phyloP scores from a whole-genome alignment of 2,888 invertebrate species.

The Altica lythri region DNA sequence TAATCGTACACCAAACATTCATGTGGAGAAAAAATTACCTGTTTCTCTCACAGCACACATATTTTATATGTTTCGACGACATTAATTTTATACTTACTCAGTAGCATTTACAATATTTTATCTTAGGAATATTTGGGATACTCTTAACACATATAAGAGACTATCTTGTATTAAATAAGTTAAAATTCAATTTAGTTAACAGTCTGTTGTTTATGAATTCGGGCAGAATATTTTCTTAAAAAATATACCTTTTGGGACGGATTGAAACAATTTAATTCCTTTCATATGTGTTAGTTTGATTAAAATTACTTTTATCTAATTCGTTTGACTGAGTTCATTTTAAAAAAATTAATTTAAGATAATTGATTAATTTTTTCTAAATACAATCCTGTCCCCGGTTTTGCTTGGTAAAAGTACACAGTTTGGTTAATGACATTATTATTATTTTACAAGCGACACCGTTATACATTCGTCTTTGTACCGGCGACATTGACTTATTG shows the following conservation, averaged over 20 bases:
- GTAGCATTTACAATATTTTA: slow-evolving; percentile 29
- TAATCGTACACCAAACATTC: no score
- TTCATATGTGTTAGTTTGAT: no score
- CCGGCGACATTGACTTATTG: slow-evolving; percentile 24
- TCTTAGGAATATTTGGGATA: slow-evolving; percentile 5
- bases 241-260: no score
- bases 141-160: slow-evolving; percentile 25
- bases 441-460: slow-evolving; percentile 23
- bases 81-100: slow-evolving; percentile 19
- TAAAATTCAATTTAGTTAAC: slow-evolving; percentile 38
- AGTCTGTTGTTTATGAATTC: slow-evolving; percentile 40
- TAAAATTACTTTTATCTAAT: slow-evolving; percentile 33
- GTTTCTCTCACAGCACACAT: slow-evolving; percentile 23
- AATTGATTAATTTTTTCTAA: not conserved
- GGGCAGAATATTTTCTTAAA: no score
- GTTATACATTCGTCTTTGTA: slow-evolving; percentile 26
- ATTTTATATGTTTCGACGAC: no score
- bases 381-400: not conserved
- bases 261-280: no score
- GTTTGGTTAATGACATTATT: slow-evolving; percentile 30
- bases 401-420: slow-evolving; percentile 15
- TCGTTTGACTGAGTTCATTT: not conserved
- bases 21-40: slow-evolving; percentile 17
- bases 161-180: slow-evolving; percentile 30
- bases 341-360: not conserved